Evolutionary conservation across 1,140 invertebrate genomes (phyloP).

Genomic region (Brachionus rotundiformis): DNA sequence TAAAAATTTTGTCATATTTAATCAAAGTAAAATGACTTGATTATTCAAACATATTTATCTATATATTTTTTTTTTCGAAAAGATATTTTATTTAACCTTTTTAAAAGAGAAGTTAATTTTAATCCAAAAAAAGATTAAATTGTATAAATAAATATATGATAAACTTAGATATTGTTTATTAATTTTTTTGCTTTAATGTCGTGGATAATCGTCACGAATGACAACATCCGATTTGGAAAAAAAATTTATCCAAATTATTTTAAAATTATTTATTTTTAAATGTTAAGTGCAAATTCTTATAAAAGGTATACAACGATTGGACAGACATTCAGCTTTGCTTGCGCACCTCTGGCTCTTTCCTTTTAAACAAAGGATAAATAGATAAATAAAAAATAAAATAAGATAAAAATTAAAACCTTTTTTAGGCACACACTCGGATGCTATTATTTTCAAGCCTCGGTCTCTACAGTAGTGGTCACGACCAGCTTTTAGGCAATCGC

Average conservation of each 20-base stretch:
- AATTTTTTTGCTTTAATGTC: conserved; percentile 21
- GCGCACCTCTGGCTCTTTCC: not conserved
- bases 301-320: conserved; percentile 4
- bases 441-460: not conserved
- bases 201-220: not conserved
- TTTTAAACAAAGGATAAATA: no score
- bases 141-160: conserved; percentile 18
- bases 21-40: not conserved
- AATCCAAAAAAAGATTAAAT: conserved; percentile 30
- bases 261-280: not conserved
- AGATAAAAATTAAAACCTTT: conserved; percentile 2
- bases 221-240: not conserved
- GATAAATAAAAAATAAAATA: no score
- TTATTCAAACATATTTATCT: not conserved
- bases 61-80: conserved; percentile 22
- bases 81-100: not conserved
- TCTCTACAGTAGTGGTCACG: not conserved
- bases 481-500: conserved; percentile 1
- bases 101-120: conserved; percentile 36
- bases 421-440: conserved; percentile 30
- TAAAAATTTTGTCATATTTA: not conserved
- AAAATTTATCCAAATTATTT: not conserved
- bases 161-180: conserved; percentile 7
- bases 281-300: conserved; percentile 19
- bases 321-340: not conserved